Conservation (phyloP, 1,140 invertebrate species). For the Augochlora pura region DNA sequence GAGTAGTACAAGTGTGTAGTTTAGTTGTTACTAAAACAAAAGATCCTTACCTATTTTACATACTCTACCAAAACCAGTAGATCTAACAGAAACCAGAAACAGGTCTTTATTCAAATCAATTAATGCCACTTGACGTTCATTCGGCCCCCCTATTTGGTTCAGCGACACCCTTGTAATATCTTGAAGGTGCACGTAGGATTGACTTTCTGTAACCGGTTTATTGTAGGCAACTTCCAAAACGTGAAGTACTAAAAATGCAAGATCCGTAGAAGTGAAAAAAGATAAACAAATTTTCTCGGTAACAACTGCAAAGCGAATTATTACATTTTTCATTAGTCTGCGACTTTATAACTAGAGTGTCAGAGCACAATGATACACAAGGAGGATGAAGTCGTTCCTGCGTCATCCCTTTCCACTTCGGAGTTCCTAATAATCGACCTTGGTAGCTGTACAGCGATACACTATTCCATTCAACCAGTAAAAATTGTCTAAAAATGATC, state of each 20-base stretch:
- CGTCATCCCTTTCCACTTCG: constrained; percentile 89
- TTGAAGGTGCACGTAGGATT: constrained; percentile 80
- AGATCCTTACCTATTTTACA: constrained; percentile 86
- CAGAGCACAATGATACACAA: constrained; percentile 89
- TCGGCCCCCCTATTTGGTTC: constrained; percentile 87
- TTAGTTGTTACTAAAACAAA: no score
- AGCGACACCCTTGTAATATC: constrained; percentile 87
- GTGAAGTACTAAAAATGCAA: constrained; percentile 85
- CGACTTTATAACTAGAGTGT: constrained; percentile 91
- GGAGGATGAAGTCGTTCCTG: constrained; percentile 84
- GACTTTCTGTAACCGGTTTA: constrained; percentile 85
- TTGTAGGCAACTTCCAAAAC: constrained; percentile 90
- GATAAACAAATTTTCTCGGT: neutral
- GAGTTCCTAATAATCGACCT: constrained; percentile 88
- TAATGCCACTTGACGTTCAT: constrained; percentile 88
- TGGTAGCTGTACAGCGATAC: constrained; percentile 94
- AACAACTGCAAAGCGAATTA: neutral
- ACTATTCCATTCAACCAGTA: constrained; percentile 89
- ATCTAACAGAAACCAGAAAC: constrained; percentile 86
- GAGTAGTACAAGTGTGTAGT: no score
- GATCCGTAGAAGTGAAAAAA: neutral
- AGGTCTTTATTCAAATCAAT: constrained; percentile 92
- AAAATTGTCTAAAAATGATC: constrained; percentile 87
- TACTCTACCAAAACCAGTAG: constrained; percentile 84
- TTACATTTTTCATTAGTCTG: constrained; percentile 89